Evolutionary conservation across 2,888 invertebrate genomes (phyloP).

Genomic region (Cistogaster globosa): DNA sequence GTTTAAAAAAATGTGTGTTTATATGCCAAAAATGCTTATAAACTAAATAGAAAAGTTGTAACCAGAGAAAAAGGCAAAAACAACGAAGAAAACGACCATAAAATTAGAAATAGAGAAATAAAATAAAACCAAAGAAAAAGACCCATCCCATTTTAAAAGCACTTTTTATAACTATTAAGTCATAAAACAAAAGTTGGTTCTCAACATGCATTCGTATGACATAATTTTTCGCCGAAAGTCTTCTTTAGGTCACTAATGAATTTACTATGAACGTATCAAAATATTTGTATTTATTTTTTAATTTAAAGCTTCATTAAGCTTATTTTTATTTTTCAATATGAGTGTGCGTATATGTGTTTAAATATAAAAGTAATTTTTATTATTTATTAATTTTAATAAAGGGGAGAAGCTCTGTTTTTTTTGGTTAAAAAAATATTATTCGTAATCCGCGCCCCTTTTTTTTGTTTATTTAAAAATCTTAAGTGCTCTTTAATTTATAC

Average conservation of each 20-base stretch:
- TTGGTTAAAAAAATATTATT: not conserved
- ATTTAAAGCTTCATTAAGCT: constrained; percentile 67
- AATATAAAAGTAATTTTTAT: too few species aligned
- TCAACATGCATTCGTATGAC: constrained; percentile 51
- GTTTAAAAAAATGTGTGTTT: constrained; percentile 20
- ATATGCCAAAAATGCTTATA: constrained; percentile 29
- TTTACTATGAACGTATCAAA: constrained; percentile 26
- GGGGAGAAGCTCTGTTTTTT: not conserved
- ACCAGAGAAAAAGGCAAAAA: not conserved
- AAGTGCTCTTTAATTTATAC: constrained; percentile 46
- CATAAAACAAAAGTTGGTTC: constrained; percentile 49
- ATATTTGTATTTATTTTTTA: constrained; percentile 15
- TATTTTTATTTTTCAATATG: not conserved
- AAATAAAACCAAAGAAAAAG: not conserved
- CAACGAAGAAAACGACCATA: constrained; percentile 1
- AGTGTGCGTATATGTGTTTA: too few species aligned
- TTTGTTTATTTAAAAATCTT: constrained; percentile 6
- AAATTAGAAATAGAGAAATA: constrained; percentile 4
- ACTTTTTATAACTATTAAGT: constrained; percentile 45
- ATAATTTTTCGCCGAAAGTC: constrained; percentile 49
- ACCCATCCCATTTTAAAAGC: constrained; percentile 43
- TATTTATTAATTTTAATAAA: too few species aligned
- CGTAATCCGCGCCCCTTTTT: not conserved
- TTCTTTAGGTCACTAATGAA: constrained; percentile 66
- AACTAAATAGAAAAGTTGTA: not conserved